Evolutionary conservation across 1,140 invertebrate genomes (phyloP), one percentile per base, ranked within the genome.

Genomic region (Anthonomus grandis): DNA sequence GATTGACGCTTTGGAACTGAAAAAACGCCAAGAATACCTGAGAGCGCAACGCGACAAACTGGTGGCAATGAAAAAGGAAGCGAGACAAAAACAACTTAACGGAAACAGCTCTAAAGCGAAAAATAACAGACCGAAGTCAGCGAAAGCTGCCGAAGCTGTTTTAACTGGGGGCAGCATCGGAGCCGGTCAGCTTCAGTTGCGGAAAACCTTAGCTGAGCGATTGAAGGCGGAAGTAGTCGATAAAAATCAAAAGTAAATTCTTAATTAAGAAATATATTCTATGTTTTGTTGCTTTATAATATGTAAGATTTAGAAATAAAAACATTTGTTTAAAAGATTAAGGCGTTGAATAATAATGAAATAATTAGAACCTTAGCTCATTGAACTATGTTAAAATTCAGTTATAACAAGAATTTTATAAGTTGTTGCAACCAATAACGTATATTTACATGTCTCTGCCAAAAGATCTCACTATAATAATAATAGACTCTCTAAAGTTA

Each of bases 41-140:
- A 84, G 89, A 23, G 81, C 87, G 39, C 92, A 95, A 72, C 79
- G 93, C 21, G 93, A 96, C 71, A 93, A 95, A 70, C 79, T 97
- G 15, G 78, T 96, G 23, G 87, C 88, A 13, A 70, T 95, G 64
- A 96, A 96, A 70, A 90, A 90, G 69, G 82, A 89, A 72, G 91
- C 89, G 15, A 78, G 93, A 19, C 86, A 88, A 65, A 86, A 88
- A 62, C 83, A 87, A 64, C 74, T 96, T 2, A 80, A 80, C n/a
- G 79, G 74, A 9, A 74, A 78, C 72, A 75, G 8, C 71, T 75
- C 5, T 71, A 72, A 2, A 63, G 44, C 3, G 67, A 70, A 42
- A 57, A 64, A 48, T 39, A 9, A 61, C 71, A 71, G 88, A 25
- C 89, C 89, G 1, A 81, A 82, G 53, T 89, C 86, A 0, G 84